Evolutionary conservation across 2,113 vertebrate genomes (phyloP), one percentile per base, ranked within the genome.

Genomic region (Gasterosteus aculeatus): DNA sequence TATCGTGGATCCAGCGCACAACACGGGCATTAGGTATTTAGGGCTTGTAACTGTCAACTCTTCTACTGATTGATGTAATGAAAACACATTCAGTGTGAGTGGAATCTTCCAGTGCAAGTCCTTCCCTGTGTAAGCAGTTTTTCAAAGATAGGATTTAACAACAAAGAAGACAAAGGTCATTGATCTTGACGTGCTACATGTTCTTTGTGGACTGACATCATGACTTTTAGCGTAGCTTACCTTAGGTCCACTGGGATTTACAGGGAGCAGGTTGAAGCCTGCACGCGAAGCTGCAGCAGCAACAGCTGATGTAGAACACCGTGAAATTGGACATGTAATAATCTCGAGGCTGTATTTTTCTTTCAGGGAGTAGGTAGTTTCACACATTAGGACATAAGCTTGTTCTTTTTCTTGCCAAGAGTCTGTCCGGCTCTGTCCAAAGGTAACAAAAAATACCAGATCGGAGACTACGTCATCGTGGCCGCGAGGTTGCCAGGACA

Each of bases 1-100:
- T 67, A 77, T 26, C 62, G 61, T 22, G 33, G 53, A 73, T 58
- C 26, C 18, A 58, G 44, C 51, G 71, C 39, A 56, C 47, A 49
- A 66, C 22, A 14, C 46, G 69, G 11, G 16, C 62, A 49, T 72
- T 47, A 60, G 38, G 54, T 10, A 70, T 56, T 51, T 60, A 58
- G 44, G 46, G 44, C 44, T 38, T 63, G 29, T 46, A 56, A 69
- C 35, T 76, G 74, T 67, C 67, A 68, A 47, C 51, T 10, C 39
- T 42, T 54, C 31, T 31, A 26, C 58, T 46, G 44, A 46, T 33
- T 35, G 19, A 70, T 53, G 41, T 59, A 44, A 65, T 65, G 61
- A 56, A 56, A 42, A 35, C 47, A 42, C 19, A 63, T 58, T 38
- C 47, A 0, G 49, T 31, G 9, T 39, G 53, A 66, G 11, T 31